Evolutionary conservation across 2,888 invertebrate genomes (phyloP), one percentile per base, ranked within the genome.

Genomic region (Cataglyphis altisquamis): DNA sequence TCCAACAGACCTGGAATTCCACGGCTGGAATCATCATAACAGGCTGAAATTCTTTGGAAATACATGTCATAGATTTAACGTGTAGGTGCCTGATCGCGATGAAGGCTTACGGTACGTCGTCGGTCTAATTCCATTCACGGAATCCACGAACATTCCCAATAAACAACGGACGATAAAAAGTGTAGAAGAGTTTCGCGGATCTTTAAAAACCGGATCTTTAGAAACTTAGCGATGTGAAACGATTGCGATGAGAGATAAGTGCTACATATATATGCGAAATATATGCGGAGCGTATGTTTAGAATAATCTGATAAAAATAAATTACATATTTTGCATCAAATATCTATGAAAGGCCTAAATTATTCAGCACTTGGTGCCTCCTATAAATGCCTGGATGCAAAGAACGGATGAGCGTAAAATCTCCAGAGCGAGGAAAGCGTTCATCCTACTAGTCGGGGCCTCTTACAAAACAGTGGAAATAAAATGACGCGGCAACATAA

Each of bases 401-500:
- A 12, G 45, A 45, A 45, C 15, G 18, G 15, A 45, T 15, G 45
- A 45, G 45, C 12, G 45, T 29, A 32, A 45, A 67, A 68, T 75
- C 73, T 86, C 25, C 41, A 48, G 36, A 48, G 36, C 77, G 77
- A 66, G 57, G 82, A 68, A 87, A 81, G 21, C 75, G n/a, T 67
- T 39, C 62, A 25, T 45, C 39, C 18, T 52, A n/a, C n/a, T 25
- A 6, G 48, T 8, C 48, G 8, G 36, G 63, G 62, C 48, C 39
- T 66, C 84, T 86, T 78, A 82, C 57, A 77, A 90, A 87, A 88
- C 39, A 25, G 72, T 70, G 84, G 90, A 86, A 90, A 89, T 89
- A 87, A 84, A 89, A 73, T 89, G 89, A 90, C 87, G 87, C 85
- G 86, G 89, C 86, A 36, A 36, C 6, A 84, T 12, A 80, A 78